Evolutionary conservation across 2,888 invertebrate species (phyloP), one percentile per base, ranked within the genome.

Genomic region (Eupeodes latifasciatus): DNA sequence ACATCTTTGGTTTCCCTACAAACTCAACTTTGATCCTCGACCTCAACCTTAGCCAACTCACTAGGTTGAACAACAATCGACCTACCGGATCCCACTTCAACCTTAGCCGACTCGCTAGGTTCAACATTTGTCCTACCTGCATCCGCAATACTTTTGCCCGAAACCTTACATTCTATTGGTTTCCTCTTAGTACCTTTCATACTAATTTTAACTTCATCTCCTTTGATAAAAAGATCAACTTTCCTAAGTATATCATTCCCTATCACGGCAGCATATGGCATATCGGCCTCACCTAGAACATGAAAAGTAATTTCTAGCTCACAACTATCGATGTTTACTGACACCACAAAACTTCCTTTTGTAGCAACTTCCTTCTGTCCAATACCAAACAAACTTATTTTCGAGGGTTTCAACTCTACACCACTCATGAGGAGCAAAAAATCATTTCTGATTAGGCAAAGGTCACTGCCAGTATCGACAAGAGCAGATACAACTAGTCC

Each of bases 251-350:
- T 6, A 6, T 62, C 62, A 14, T 67, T 51, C 12, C 51, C 67
- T 7, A 67, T 67, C 5, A 67, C 67, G 2, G 49, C 67, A 12
- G 67, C 4, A 4, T 51, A 62, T 9, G 27, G 67, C 67, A 67
- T 67, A 27, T 51, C 67, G 19, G n/a, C 49, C 14, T 67, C 49
- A 27, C 27, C 27, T 27, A 27, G 27, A 27, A 27, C 27, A 27
- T 27, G 27, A 27, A 27, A 27, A 27, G 27, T 27, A 1, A 27
- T 27, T 27, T 27, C 27, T 27, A 27, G 1, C 27, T 27, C 27
- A 27, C 27, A 27, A 27, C 27, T 27, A 27, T 27, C 27, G 27
- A 27, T 27, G 27, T 2, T 27, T 27, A 27, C 27, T 27, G 27
- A 27, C 27, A 27, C 27, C 27, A 2, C 2, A 16, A 67, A 67